Percentiles rank a stretch among this genome's conserved stretches.
phyloP scores from a whole-genome alignment of 64 coral and sea anemone species.

The Montipora efflorescens region DNA sequence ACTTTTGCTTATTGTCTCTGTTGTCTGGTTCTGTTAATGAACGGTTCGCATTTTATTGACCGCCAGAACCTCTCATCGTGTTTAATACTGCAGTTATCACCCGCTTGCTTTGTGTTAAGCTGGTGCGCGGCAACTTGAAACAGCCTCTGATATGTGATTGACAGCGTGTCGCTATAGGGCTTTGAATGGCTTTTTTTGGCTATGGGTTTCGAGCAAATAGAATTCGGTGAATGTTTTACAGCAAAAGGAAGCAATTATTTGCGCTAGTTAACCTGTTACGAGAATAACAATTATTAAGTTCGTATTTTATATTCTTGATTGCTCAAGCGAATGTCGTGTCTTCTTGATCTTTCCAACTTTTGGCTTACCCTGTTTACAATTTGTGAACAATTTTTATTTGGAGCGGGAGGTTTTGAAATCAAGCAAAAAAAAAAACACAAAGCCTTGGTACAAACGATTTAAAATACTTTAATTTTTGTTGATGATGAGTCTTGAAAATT shows the following conservation, averaged over 20 bases:
- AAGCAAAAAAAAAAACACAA: background rate
- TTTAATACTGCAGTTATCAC: background rate
- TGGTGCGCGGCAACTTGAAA: slow-evolving; percentile 23
- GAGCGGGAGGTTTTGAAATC: background rate
- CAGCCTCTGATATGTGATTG: background rate
- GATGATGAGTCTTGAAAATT: background rate
- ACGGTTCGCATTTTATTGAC: background rate
- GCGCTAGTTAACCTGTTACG: slow-evolving; percentile 33
- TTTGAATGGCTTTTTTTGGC: slow-evolving; percentile 40
- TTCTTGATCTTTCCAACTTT: background rate
- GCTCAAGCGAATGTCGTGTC: background rate
- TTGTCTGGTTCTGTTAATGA: background rate
- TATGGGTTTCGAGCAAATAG: slow-evolving; percentile 26
- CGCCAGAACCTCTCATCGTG: background rate
- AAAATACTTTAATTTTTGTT: background rate
- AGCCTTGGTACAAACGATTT: background rate
- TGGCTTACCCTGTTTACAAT: too few relatives aligned
- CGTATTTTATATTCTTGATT: background rate
- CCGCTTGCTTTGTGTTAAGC: slow-evolving; percentile 31
- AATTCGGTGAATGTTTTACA: slow-evolving; percentile 26
- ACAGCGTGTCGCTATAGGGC: slow-evolving; percentile 14
- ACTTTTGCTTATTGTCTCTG: background rate
- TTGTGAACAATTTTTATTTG: too few relatives aligned
- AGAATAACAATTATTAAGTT: slow-evolving; percentile 1
- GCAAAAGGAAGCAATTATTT: slow-evolving; percentile 26